These are phyloP conservation scores for Crotalus tigris DNA, from an alignment of 2,113 vertebrate species.

Conservation along the genomic window DNA sequence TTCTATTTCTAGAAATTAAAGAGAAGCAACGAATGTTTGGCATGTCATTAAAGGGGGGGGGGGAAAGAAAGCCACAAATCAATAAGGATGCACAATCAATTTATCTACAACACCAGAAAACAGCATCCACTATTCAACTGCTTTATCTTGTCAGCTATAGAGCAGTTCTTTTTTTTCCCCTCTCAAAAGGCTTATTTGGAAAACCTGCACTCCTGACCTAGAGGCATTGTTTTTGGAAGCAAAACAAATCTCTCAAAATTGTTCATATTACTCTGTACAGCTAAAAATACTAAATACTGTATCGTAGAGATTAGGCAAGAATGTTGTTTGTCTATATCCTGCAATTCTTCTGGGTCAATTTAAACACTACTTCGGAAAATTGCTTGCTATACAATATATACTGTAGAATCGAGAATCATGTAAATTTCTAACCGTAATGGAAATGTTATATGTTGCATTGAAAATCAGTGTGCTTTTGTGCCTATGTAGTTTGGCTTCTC, in stretches of 20 bases:
- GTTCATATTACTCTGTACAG: constrained; percentile 52
- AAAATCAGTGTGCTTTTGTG: background rate
- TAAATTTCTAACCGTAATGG: background rate
- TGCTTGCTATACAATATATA: background rate
- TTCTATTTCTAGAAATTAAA: constrained; percentile 35
- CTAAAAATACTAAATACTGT: constrained; percentile 57
- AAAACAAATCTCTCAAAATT: constrained; percentile 45
- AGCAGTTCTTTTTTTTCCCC: constrained; percentile 48
- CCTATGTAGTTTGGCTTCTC: background rate
- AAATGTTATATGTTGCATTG: background rate
- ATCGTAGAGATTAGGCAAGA: constrained; percentile 51
- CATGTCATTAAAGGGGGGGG: constrained; percentile 44
- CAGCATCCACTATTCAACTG: constrained; percentile 61
- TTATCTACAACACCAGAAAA: constrained; percentile 62
- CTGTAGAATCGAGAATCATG: background rate
- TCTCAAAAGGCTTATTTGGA: constrained; percentile 48
- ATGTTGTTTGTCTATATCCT: constrained; percentile 6
- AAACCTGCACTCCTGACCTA: constrained; percentile 62
- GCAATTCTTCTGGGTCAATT: constrained; percentile 22
- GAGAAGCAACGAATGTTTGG: constrained; percentile 42
- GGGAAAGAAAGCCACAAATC: constrained; percentile 59
- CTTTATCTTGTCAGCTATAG: constrained; percentile 63
- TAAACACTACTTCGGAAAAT: constrained; percentile 18
- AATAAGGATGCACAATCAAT: constrained; percentile 43
- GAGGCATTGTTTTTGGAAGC: constrained; percentile 61